Conservation (phyloP, 2,888 invertebrate species). For the Tetragnatha montana region DNA sequence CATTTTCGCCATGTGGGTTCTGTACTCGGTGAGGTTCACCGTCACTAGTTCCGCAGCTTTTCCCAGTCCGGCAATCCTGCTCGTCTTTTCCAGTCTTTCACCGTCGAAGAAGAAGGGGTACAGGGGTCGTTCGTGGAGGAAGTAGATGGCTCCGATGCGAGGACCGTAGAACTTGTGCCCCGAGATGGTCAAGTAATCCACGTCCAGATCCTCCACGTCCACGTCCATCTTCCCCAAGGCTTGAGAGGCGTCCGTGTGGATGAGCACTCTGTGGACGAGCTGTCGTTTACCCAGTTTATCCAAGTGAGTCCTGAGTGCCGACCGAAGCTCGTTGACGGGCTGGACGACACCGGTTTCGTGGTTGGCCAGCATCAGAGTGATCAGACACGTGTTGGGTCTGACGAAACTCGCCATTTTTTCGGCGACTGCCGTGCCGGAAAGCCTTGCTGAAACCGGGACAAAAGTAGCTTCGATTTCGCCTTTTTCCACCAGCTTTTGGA, state of each 20-base stretch:
- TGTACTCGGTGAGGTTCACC: slow-evolving; percentile 75
- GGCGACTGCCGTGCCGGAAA: slow-evolving; percentile 74
- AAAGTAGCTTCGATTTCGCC: slow-evolving; percentile 76
- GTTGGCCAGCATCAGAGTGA: slow-evolving; percentile 81
- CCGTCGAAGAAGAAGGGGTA: slow-evolving; percentile 79
- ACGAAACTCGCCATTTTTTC: slow-evolving; percentile 76
- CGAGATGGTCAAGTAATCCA: slow-evolving; percentile 80
- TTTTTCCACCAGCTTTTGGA: slow-evolving; percentile 75
- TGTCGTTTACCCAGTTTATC: neutral
- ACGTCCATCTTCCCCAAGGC: slow-evolving; percentile 80
- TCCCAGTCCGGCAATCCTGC: slow-evolving; percentile 80
- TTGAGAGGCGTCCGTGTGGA: slow-evolving; percentile 80
- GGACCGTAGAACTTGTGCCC: slow-evolving; percentile 82
- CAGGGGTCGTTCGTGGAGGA: slow-evolving; percentile 75
- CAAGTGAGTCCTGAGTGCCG: no score
- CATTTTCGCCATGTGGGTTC: slow-evolving; percentile 75
- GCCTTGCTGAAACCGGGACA: slow-evolving; percentile 74
- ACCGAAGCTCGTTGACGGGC: slow-evolving; percentile 76
- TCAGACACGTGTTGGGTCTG: slow-evolving; percentile 78
- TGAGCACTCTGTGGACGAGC: slow-evolving; percentile 73
- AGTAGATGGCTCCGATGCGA: slow-evolving; percentile 79
- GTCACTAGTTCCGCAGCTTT: slow-evolving; percentile 78
- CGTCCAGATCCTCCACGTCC: slow-evolving; percentile 77
- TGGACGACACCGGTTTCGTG: slow-evolving; percentile 81
- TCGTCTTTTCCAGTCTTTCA: slow-evolving; percentile 80